Base-by-base conservation (phyloP, 2,888 invertebrate genomes). In the Troides helena region DNA sequence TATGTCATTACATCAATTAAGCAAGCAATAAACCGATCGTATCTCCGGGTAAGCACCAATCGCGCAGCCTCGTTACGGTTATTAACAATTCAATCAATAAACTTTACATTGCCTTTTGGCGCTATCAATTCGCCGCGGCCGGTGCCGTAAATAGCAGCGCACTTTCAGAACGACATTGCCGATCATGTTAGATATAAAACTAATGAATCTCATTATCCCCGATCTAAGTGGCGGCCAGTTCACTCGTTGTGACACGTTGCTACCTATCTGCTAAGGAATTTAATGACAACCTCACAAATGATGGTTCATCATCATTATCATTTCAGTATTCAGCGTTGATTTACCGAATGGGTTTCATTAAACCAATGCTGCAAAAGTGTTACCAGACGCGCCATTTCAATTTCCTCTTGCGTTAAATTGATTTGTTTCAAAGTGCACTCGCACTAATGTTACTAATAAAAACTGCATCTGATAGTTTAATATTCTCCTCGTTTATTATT, bases 1-100 rank as follows among this genome's bases (percentile, higher is more conserved):
- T 67, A 62, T 67, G 67, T 67, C 56, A 67, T 67, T 68, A 68
- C 58, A 68, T 68, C 62, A 68, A 62, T 62, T 62, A 58, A 62
- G 57, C 30, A 58, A 43, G 67, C 62, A 62, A 68, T 68, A 58
- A 62, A 58, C 46, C 62, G 67, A 68, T 68, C 62, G 57, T 68
- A 62, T 68, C 67, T 43, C 43, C 10, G 62, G 43, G 58, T 68
- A 23, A 36, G 57, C 62, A 46, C 57, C 58, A 62, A 62, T 68
- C 67, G 43, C 23, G 53, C 7, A 36, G 36, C 57, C 53, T 68
- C 25, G 62, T 62, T 67, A 46, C 57, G 25, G 56, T 62, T 62
- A 62, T 62, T 68, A 68, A 62, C 57, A 68, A 46, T 68, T 68
- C 25, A 39, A 62, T 68, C 62, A 68, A 62, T 68, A 62, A 25